These are phyloP conservation scores for Phthorimaea operculella DNA, from an alignment of 1,140 invertebrate genomes.

Conservation along the genomic window DNA sequence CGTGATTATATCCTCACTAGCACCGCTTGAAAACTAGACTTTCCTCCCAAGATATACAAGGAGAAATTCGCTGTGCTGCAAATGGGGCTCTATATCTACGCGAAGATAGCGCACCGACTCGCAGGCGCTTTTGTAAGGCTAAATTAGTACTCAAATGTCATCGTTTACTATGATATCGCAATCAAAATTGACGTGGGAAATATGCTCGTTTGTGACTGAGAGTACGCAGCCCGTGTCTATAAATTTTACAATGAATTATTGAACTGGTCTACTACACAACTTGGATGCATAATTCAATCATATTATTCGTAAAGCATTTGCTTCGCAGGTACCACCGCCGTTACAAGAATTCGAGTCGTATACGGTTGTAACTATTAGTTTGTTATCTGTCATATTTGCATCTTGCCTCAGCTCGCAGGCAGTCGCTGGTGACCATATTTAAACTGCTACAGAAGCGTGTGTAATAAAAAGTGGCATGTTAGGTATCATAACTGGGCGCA, in stretches of 20 bases:
- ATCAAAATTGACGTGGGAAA: conserved; percentile 65
- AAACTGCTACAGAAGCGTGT: neutral
- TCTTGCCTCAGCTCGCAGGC: conserved; percentile 9
- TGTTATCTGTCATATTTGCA: conserved; percentile 16
- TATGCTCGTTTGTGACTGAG: conserved; percentile 57
- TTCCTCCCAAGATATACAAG: conserved; percentile 35
- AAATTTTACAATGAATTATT: conserved; percentile 63
- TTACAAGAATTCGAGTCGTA: neutral
- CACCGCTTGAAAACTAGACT: conserved; percentile 41
- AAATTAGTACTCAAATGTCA: conserved; percentile 62
- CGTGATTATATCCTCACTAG: conserved; percentile 36
- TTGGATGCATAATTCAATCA: conserved; percentile 57
- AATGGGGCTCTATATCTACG: conserved; percentile 31
- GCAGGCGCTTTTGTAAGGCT: conserved; percentile 33
- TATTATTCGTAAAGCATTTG: conserved; percentile 30
- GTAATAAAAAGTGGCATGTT: conserved; percentile 31
- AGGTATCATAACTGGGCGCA: conserved; percentile 33
- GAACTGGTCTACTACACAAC: conserved; percentile 32
- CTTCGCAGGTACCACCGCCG: neutral
- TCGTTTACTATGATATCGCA: conserved; percentile 60
- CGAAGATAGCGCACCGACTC: conserved; percentile 38
- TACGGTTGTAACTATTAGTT: neutral
- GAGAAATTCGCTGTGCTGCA: conserved; percentile 27
- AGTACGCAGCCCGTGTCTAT: conserved; percentile 40
- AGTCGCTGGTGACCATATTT: neutral